Evolutionary conservation across 2,797 vertebrate species (phyloP).

Genomic region (Siniperca obscura): DNA sequence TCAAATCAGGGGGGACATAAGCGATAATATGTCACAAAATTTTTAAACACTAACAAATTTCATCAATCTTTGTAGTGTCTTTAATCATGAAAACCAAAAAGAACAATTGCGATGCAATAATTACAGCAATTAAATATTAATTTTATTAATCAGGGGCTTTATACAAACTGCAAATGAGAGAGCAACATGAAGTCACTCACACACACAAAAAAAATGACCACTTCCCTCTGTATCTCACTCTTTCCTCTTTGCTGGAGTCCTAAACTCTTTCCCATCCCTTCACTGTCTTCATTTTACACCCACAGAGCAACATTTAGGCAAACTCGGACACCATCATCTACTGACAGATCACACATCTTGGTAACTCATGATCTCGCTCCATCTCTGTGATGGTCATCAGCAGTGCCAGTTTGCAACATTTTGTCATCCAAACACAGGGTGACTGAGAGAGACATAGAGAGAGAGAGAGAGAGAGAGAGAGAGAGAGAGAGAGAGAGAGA

Average conservation of each 20-base stretch:
- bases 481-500: neutral
- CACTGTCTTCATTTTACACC: conserved; percentile 34
- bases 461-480: neutral
- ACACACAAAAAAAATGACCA: neutral
- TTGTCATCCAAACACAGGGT: conserved; percentile 27
- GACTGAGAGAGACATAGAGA: conserved; percentile 9
- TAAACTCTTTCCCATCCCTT: neutral
- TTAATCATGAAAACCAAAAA: conserved; percentile 9
- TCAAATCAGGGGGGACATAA: neutral
- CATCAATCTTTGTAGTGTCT: neutral
- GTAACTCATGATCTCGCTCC: conserved; percentile 37
- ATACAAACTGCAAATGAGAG: neutral
- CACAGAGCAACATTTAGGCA: conserved; percentile 44
- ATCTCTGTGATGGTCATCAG: conserved; percentile 54
- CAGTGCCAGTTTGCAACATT: conserved; percentile 43
- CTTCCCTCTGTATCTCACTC: neutral
- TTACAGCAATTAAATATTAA: conserved; percentile 1
- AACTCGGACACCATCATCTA: conserved; percentile 25
- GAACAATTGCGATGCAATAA: neutral
- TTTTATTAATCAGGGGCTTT: neutral
- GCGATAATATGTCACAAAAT: neutral
- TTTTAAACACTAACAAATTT: conserved; percentile 2
- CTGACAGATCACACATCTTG: conserved; percentile 55
- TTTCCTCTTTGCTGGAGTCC: conserved; percentile 6
- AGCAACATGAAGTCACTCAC: neutral